phyloP scores from a whole-genome alignment of 2,797 vertebrate genomes.

The Syndactyla subalaris region DNA sequence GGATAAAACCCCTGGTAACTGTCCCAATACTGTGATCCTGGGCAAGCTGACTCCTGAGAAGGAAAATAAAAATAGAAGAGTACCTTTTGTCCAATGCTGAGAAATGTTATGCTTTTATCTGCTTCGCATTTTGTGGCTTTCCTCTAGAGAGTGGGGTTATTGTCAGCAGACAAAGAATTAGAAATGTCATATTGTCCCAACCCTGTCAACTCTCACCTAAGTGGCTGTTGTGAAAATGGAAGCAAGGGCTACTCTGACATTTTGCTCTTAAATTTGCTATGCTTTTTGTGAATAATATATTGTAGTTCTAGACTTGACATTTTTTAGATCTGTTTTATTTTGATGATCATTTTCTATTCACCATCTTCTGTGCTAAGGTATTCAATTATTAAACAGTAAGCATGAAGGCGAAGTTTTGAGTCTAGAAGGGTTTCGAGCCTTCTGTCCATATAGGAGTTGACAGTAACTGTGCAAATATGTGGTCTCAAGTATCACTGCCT shows the following conservation, averaged over 20 bases:
- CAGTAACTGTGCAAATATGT: constrained; percentile 8
- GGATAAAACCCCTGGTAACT: neutral
- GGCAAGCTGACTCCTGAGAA: neutral
- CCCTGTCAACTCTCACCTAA: constrained; percentile 57
- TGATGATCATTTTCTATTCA: neutral
- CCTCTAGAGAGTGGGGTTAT: constrained; percentile 51
- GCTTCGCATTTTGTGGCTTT: neutral
- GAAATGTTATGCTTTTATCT: constrained; percentile 2
- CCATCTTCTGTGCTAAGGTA: constrained; percentile 8
- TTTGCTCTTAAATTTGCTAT: constrained; percentile 68
- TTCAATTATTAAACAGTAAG: constrained; percentile 36
- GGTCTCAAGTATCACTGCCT: neutral
- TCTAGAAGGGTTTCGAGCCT: neutral
- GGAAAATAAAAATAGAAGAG: neutral
- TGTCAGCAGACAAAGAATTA: constrained; percentile 74
- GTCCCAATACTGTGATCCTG: neutral
- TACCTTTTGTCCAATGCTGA: neutral
- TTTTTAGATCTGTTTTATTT: constrained; percentile 1
- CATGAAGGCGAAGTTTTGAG: neutral
- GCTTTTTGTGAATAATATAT: constrained; percentile 48
- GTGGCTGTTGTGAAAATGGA: constrained; percentile 55
- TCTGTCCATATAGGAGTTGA: neutral
- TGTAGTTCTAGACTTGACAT: constrained; percentile 21
- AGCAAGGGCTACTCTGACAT: constrained; percentile 72
- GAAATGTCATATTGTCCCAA: constrained; percentile 70